Conservation (phyloP, 2,888 invertebrate species). For the Steromphala cineraria region DNA sequence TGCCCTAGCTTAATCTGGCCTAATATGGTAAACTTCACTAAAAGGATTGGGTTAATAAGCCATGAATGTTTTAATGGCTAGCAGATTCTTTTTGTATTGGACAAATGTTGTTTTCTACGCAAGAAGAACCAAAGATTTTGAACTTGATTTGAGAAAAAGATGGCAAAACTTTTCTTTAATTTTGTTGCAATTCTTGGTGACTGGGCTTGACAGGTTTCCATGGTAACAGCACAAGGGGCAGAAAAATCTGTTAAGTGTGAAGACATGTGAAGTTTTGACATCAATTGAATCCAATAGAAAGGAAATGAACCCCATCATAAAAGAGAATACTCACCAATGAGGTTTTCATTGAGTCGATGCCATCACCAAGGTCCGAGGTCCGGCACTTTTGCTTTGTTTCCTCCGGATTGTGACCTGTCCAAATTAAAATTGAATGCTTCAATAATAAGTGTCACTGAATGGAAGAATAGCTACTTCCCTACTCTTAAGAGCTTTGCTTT, state of each 20-base stretch:
- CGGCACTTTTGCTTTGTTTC: slow-evolving; percentile 33
- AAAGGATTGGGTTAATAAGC: slow-evolving; percentile 6
- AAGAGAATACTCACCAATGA: slow-evolving; percentile 37
- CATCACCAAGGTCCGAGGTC: slow-evolving; percentile 22
- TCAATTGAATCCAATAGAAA: slow-evolving; percentile 40
- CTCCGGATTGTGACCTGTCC: slow-evolving; percentile 37
- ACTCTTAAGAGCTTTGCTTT: slow-evolving; percentile 18
- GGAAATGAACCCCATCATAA: slow-evolving; percentile 43
- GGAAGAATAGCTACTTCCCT: slow-evolving; percentile 25
- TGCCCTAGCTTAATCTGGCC: not conserved
- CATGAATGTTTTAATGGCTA: slow-evolving; percentile 10
- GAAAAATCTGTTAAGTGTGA: slow-evolving; percentile 41
- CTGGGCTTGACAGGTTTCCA: slow-evolving; percentile 38
- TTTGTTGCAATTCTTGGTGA: slow-evolving; percentile 38
- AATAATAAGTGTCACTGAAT: slow-evolving; percentile 30
- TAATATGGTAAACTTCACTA: slow-evolving; percentile 8
- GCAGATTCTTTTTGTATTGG: slow-evolving; percentile 10
- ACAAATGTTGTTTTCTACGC: slow-evolving; percentile 8
- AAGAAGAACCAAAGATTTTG: slow-evolving; percentile 5
- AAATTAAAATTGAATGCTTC: slow-evolving; percentile 43
- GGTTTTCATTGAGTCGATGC: slow-evolving; percentile 26
- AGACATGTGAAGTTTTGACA: slow-evolving; percentile 43
- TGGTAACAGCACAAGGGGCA: slow-evolving; percentile 40
- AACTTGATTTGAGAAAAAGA: slow-evolving; percentile 13
- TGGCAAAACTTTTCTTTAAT: slow-evolving; percentile 34